Evolutionary conservation across 2,797 vertebrate species (phyloP).

Genomic region (Sebastes trivittatus): DNA sequence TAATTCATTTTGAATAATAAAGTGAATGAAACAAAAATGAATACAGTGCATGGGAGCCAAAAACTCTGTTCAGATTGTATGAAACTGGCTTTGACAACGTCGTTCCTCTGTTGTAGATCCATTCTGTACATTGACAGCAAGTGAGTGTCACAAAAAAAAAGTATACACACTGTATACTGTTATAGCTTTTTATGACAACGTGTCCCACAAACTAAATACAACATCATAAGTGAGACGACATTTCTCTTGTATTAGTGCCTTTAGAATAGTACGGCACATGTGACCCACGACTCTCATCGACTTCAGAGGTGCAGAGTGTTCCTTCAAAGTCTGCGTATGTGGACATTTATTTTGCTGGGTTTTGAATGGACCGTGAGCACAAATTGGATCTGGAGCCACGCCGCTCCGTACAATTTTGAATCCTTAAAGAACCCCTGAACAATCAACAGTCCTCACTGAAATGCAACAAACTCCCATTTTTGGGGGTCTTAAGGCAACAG

Average conservation of each 20-base stretch:
- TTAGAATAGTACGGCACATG: constrained; percentile 42
- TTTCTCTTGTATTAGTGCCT: constrained; percentile 45
- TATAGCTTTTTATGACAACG: constrained; percentile 65
- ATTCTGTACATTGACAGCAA: constrained; percentile 60
- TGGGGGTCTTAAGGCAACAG: constrained; percentile 41
- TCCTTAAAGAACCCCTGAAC: constrained; percentile 54
- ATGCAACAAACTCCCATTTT: constrained; percentile 47
- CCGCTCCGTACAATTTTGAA: constrained; percentile 30
- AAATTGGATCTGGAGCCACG: constrained; percentile 30
- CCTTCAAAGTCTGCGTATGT: constrained; percentile 52
- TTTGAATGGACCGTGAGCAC: constrained; percentile 31
- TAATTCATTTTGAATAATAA: constrained; percentile 66
- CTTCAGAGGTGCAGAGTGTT: constrained; percentile 47
- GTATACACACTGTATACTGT: constrained; percentile 55
- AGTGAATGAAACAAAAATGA: constrained; percentile 61
- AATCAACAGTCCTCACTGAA: constrained; percentile 46
- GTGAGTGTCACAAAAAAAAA: constrained; percentile 58
- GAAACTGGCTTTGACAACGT: constrained; percentile 65
- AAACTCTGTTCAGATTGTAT: constrained; percentile 63
- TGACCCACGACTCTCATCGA: constrained; percentile 31
- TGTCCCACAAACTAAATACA: constrained; percentile 67
- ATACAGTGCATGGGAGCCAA: constrained; percentile 73
- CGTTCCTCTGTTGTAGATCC: constrained; percentile 38
- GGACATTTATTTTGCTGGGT: constrained; percentile 41
- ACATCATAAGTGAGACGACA: constrained; percentile 56